Base-by-base conservation (phyloP, 1,140 invertebrate genomes). In the Calephelis nemesis region DNA sequence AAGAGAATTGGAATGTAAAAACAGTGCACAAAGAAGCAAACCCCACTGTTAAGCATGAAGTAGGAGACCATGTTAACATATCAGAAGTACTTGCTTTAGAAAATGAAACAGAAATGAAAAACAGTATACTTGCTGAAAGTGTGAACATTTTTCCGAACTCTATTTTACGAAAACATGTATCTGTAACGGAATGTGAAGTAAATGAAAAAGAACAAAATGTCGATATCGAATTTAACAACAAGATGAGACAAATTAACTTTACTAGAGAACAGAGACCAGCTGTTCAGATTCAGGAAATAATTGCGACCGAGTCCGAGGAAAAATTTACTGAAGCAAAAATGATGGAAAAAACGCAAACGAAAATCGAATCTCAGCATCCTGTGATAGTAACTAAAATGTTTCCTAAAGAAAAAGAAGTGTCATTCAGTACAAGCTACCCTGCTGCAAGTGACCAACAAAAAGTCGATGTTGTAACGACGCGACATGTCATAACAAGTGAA, bases 401-500 rank as follows among this genome's bases (percentile, higher is more conserved):
- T 68, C 67, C 74, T 40, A 76, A 70, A 70, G 88, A 90, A 75
- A 83, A 80, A 52, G 86, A 88, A 71, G 63, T 70, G 42, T 54
- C 65, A 8, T 45, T 83, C 42, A 69, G 72, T 66, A 52, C 65
- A 47, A 58, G 73, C 64, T 60, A 50, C 39, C 52, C 70, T 69
- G 62, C 72, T 47, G 9, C 49, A 13, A 70, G 45, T 63, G 52
- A 67, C 70, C 65, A 73, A 67, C 77, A 79, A 85, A 82, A 71
- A 74, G 73, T 85, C 67, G 85, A 69, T 76, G 75, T 83, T 66
- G 80, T 76, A 77, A 78, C 71, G 74, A 82, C 81, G 67, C 76
- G 72, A 19, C 85, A 88, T 69, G 74, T 92, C 40, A 87, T 81
- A 50, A 92, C 86, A 39, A 77, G 75, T 71, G 82, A 85, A 71